Evolutionary conservation across 1,140 invertebrate species (phyloP), one percentile per base, ranked within the genome.

Genomic region (Parapsyche elsis): DNA sequence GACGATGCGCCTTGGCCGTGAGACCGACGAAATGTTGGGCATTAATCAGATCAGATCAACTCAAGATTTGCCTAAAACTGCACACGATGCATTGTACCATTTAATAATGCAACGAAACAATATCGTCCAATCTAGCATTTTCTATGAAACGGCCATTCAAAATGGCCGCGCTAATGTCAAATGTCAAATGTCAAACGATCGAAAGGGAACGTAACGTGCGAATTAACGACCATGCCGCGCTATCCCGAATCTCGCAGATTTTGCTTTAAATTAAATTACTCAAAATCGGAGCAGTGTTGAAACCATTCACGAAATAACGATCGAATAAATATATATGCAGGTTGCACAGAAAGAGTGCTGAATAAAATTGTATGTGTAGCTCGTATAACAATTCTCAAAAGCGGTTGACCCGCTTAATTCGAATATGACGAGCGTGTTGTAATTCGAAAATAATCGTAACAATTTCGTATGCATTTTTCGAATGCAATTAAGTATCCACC

Each of bases 131-230:
- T 38, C 30, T n/a, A n/a, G 30, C 30, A 38, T 7, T 38, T 1
- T 38, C 2, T 38, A n/a, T n/a, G n/a, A n/a, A n/a, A n/a, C n/a
- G n/a, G n/a, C n/a, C n/a, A n/a, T n/a, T n/a, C n/a, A 1, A 38
- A 38, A 38, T 53, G 49, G 49, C 49, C 49, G 16, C 49, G 49
- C 49, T 53, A 53, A 53, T 53, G 49, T 53, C 49, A 53, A 53
- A 53, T 12, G 49, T 53, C 30, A 38, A 38, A 38, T 7, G 30
- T 38, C 30, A 38, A 53, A 53, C 49, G 49, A 12, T 12, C 49
- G 49, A 53, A 5, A 2, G 16, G 16, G 10, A 53, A 14, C 49
- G 10, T 14, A 53, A 12, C 49, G 49, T 10, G 10, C 10, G 49
- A 2, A 53, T 53, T 14, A 12, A 53, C 49, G 16, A 16, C 49